Base-by-base conservation (phyloP, 2,113 vertebrate species). In the Elgaria multicarinata region DNA sequence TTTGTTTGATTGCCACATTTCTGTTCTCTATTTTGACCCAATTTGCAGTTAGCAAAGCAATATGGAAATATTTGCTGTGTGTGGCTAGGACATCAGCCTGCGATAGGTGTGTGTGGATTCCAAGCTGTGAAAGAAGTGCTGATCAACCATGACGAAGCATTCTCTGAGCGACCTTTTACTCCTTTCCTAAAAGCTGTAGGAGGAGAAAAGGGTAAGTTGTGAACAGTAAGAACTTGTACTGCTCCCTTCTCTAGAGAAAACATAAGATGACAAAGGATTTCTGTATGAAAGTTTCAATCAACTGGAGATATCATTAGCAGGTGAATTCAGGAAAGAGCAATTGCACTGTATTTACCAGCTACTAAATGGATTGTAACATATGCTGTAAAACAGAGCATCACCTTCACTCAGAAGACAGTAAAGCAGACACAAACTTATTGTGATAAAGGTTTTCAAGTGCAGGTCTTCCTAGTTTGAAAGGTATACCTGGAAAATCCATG, bases 41-140 rank as follows among this genome's bases (percentile, higher is more conserved):
- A 8, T 14, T 12, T 39, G 24, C 62, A 88, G 86, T 33, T 81
- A 39, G 64, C 78, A 55, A 71, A 69, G 20, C 58, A 20, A 62
- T 62, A 62, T 62, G 58, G 58, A 62, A 62, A 62, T 22, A 62
- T 62, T 20, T 71, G 58, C 20, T 82, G 64, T 26, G 16, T 88
- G 10, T 88, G 87, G 87, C 36, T 50, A 8, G 87, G 78, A 5
- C 78, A 50, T 55, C 50, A n/a, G 2, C 78, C 62, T 55, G 24
- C 69, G 8, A 36, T 89, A 1, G 50, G 72, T 0, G 8, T 89
- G 31, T 67, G 33, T 83, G 87, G 87, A 82, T 89, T 42, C 39
- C 58, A 83, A 89, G 22, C 67, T 20, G 77, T 89, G 16, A 80
- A 71, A 28, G 78, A 89, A 72, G 78, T 44, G 2, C 44, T 89